Conservation (phyloP, 2,888 invertebrate species). For the Drosophila setosimentum region DNA sequence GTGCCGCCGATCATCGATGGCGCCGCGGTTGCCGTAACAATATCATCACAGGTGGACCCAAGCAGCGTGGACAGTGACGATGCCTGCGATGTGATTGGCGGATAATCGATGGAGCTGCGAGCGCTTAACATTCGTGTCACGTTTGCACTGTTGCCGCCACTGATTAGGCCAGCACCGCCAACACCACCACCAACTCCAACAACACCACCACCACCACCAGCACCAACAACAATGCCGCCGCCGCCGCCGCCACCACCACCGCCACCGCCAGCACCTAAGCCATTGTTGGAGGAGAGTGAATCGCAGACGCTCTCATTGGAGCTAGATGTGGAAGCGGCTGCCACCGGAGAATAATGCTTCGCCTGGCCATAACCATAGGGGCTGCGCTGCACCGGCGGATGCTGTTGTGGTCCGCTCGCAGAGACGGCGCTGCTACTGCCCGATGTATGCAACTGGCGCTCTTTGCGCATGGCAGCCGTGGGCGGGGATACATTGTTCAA, state of each 20-base stretch:
- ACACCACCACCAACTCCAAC: conserved; percentile 36
- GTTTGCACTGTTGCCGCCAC: conserved; percentile 44
- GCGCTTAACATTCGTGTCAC: conserved; percentile 67
- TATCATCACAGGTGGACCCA: conserved; percentile 82
- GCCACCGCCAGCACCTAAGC: conserved; percentile 83
- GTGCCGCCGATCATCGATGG: conserved; percentile 78
- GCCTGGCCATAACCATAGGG: conserved; percentile 81
- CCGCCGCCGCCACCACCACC: conserved; percentile 75
- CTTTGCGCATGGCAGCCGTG: conserved; percentile 80
- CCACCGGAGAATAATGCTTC: conserved; percentile 83
- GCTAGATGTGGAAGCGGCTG: conserved; percentile 89
- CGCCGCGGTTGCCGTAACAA: conserved; percentile 79
- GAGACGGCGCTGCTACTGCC: conserved; percentile 49
- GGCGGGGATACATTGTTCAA: conserved; percentile 83
- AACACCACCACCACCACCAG: conserved; percentile 48
- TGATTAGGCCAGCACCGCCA: conserved; percentile 16
- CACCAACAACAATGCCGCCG: conserved; percentile 13
- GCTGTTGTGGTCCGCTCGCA: conserved; percentile 70
- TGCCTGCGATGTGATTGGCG: conserved; percentile 79
- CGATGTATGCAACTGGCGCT: conserved; percentile 70
- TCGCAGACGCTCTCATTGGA: conserved; percentile 94
- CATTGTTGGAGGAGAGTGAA: conserved; percentile 87
- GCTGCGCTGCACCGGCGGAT: conserved; percentile 78
- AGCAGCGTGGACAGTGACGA: conserved; percentile 81
- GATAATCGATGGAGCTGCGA: conserved; percentile 82